These are phyloP conservation scores for Brachionus rotundiformis DNA, from an alignment of 1,140 invertebrate genomes.

Conservation along the genomic window DNA sequence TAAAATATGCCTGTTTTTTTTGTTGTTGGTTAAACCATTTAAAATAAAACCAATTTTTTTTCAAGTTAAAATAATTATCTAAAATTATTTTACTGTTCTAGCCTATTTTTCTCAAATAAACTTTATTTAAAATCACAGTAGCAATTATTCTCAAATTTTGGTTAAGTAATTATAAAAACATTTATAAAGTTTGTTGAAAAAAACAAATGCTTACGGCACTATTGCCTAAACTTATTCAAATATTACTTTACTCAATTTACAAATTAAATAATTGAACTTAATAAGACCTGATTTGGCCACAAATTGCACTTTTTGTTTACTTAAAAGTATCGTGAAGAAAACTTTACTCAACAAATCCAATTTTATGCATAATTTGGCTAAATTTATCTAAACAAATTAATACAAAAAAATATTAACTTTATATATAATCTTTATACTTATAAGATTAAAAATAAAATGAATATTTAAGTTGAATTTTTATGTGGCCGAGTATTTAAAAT, in stretches of 20 bases:
- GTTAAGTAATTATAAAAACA: slow-evolving; percentile 5
- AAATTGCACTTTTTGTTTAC: too few relatives aligned
- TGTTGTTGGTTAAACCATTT: neutral
- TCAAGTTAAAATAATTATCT: neutral
- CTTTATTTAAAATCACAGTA: neutral
- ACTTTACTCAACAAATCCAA: neutral
- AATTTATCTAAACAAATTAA: neutral
- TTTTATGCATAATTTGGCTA: neutral
- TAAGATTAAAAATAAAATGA: too few relatives aligned
- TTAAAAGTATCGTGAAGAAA: neutral
- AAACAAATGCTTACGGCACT: neutral
- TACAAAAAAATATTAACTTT: neutral
- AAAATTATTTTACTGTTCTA: neutral
- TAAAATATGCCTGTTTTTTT: neutral
- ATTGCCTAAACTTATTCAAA: neutral
- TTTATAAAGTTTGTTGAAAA: neutral
- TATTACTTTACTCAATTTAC: neutral
- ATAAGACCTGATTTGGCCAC: neutral
- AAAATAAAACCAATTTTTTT: neutral
- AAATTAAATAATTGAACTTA: neutral
- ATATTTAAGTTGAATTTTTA: too few relatives aligned
- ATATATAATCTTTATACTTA: too few relatives aligned
- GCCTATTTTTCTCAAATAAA: neutral
- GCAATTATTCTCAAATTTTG: neutral
- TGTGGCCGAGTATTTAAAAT: too few relatives aligned